Conservation (phyloP, 2,888 invertebrate genomes). For the Oscheius sp. region DNA sequence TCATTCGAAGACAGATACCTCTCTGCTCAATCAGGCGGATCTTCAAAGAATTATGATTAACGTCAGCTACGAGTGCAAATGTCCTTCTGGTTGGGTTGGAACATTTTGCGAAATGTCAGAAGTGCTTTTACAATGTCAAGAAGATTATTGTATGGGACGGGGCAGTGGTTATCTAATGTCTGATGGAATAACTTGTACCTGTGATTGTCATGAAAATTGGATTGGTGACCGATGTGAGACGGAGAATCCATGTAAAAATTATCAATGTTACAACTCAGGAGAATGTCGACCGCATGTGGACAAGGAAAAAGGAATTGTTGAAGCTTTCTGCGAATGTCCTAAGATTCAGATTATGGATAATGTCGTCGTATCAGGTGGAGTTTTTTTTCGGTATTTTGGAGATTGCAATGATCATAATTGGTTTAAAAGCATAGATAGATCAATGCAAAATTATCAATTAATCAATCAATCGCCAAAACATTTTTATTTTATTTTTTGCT, state of each 20-base stretch:
- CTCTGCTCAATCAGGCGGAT: not conserved
- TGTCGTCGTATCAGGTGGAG: no score
- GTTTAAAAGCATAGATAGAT: no score
- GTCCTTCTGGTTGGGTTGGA: constrained; percentile 37
- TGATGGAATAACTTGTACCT: constrained; percentile 34
- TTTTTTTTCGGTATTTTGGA: no score
- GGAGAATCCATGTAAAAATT: constrained; percentile 27
- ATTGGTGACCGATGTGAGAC: constrained; percentile 38
- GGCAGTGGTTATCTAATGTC: constrained; percentile 30
- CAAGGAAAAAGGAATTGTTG: constrained; percentile 31
- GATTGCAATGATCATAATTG: no score
- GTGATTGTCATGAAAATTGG: constrained; percentile 44
- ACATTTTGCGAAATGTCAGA: constrained; percentile 42
- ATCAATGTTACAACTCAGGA: constrained; percentile 27
- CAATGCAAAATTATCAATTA: no score
- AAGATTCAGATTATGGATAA: constrained; percentile 8
- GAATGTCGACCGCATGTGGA: constrained; percentile 15
- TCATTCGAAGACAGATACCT: not conserved
- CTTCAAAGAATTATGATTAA: constrained; percentile 17
- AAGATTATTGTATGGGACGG: constrained; percentile 41
- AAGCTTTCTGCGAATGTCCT: constrained; percentile 40
- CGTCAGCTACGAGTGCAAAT: constrained; percentile 36
- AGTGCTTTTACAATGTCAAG: constrained; percentile 27
- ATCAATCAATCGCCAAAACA: no score
- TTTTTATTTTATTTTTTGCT: no score